phyloP scores from a whole-genome alignment of 2,888 invertebrate species.

The Slavum lentiscoides region DNA sequence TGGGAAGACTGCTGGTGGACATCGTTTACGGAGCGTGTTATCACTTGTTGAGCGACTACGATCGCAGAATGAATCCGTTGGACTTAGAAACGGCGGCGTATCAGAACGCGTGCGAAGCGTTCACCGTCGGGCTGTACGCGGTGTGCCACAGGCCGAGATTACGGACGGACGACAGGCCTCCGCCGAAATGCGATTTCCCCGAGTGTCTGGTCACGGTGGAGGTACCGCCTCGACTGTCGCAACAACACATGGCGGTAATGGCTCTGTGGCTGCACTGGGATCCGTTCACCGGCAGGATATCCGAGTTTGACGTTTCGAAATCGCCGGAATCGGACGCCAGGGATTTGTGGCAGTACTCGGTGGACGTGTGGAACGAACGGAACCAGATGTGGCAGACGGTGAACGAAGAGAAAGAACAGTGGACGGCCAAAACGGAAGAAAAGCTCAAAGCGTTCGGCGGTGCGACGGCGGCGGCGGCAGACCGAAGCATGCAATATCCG shows the following conservation, averaged over 20 bases:
- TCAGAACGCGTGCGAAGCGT: conserved; percentile 61
- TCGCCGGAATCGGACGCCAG: conserved; percentile 21
- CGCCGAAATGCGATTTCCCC: conserved; percentile 64
- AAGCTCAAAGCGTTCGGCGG: conserved; percentile 33
- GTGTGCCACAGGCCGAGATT: conserved; percentile 62
- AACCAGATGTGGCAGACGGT: conserved; percentile 14
- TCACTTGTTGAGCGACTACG: conserved; percentile 62
- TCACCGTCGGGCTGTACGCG: conserved; percentile 58
- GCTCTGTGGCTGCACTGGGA: conserved; percentile 66
- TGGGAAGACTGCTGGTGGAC: conserved; percentile 60
- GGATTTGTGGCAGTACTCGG: conserved; percentile 27
- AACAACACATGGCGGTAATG: conserved; percentile 64
- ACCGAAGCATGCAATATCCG: not conserved
- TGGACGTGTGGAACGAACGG: conserved; percentile 41
- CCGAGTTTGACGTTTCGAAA: conserved; percentile 27
- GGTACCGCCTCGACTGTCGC: conserved; percentile 65
- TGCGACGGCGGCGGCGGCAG: not conserved
- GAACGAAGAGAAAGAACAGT: conserved; percentile 43
- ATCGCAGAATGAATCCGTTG: conserved; percentile 61
- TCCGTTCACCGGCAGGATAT: conserved; percentile 63
- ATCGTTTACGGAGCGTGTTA: conserved; percentile 63
- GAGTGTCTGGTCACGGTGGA: conserved; percentile 64
- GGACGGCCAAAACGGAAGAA: conserved; percentile 35
- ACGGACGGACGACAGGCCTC: conserved; percentile 60
- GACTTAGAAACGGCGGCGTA: conserved; percentile 62